phyloP scores from a whole-genome alignment of 2,797 vertebrate species.

The Agapornis canus region DNA sequence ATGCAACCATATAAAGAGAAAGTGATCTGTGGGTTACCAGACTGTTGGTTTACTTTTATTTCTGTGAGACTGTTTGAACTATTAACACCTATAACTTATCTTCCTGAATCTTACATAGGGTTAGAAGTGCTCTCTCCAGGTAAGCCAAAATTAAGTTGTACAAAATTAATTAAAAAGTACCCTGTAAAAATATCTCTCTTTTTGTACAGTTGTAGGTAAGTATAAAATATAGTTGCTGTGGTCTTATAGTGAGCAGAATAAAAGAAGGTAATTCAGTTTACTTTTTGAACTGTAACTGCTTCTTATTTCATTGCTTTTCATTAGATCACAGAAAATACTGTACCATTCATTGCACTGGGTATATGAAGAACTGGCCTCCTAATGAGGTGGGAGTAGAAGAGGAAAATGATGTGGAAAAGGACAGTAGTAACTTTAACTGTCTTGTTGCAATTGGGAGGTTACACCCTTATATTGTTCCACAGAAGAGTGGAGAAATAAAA shows the following conservation, averaged over 20 bases:
- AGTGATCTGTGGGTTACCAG: background rate
- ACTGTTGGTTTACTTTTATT: background rate
- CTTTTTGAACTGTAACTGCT: slow-evolving; percentile 9
- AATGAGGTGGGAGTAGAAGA: slow-evolving; percentile 83
- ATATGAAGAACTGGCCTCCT: slow-evolving; percentile 91
- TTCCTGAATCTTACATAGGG: background rate
- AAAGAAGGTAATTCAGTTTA: background rate
- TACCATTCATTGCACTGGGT: slow-evolving; percentile 94
- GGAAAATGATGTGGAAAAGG: slow-evolving; percentile 84
- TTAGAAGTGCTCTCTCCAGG: background rate
- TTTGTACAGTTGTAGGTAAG: background rate
- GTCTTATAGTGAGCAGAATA: background rate
- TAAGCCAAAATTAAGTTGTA: slow-evolving; percentile 9
- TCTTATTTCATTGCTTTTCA: slow-evolving; percentile 15
- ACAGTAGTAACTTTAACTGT: slow-evolving; percentile 87
- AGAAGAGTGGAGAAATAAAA: slow-evolving; percentile 83
- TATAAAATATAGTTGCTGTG: background rate
- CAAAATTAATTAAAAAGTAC: background rate
- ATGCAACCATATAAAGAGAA: background rate
- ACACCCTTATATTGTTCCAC: slow-evolving; percentile 81
- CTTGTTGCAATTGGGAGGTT: slow-evolving; percentile 90
- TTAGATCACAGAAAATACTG: slow-evolving; percentile 91
- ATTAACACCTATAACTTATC: background rate
- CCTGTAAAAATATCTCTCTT: background rate
- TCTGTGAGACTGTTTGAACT: background rate